Evolutionary conservation across 2,797 vertebrate genomes (phyloP).

Genomic region (Microctenopoma lineatum): DNA sequence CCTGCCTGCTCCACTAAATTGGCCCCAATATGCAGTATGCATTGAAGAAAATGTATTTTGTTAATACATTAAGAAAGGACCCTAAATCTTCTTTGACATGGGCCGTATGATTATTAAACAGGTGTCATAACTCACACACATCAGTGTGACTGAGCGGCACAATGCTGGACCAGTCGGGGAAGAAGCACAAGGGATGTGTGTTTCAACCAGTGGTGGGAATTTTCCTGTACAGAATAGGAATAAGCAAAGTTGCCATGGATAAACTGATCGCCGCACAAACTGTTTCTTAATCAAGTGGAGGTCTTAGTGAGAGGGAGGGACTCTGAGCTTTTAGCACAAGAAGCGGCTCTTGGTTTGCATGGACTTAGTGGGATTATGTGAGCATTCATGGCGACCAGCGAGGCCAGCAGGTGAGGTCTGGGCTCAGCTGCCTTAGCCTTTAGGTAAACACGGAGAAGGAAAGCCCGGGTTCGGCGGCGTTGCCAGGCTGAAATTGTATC

Average conservation of each 20-base stretch:
- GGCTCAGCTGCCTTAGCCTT: constrained; percentile 89
- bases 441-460: constrained; percentile 89
- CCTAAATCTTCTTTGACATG: background rate
- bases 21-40: background rate
- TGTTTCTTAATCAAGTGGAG: constrained; percentile 70
- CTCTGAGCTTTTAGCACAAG: constrained; percentile 58
- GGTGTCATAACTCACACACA: background rate
- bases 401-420: constrained; percentile 93
- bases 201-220: constrained; percentile 44
- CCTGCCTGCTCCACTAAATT: background rate
- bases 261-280: constrained; percentile 71
- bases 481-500: constrained; percentile 90
- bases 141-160: constrained; percentile 25
- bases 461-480: constrained; percentile 82
- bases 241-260: constrained; percentile 79
- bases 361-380: constrained; percentile 90
- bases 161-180: constrained; percentile 20
- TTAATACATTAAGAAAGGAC: background rate
- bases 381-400: constrained; percentile 92
- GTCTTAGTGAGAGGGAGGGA: constrained; percentile 62
- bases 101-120: background rate
- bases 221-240: constrained; percentile 66
- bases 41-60: background rate
- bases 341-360: constrained; percentile 79
- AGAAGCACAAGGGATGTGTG: constrained; percentile 24